Percentiles rank a stretch among this genome's conserved stretches.
Conservation (phyloP, 2,888 invertebrate species). For the Flabesymbios commensalis region DNA sequence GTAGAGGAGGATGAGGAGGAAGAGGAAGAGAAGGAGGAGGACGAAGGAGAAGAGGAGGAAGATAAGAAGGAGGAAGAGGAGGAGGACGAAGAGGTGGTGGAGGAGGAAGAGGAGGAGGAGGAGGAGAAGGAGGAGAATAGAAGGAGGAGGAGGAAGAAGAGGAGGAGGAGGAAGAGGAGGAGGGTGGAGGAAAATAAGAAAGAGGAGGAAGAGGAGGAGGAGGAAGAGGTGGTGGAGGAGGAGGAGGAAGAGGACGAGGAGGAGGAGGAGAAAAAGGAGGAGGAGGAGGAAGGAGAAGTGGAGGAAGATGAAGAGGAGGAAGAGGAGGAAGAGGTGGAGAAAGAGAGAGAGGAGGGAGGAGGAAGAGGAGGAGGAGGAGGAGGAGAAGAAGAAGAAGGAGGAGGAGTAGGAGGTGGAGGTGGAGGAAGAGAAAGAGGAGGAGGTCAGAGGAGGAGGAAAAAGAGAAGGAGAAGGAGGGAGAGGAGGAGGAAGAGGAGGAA, state of each 20-base stretch:
- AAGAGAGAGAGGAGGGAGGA: not conserved
- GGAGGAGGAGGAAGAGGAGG: not conserved
- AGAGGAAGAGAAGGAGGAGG: no score
- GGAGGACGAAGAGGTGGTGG: not conserved
- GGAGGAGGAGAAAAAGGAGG: not conserved
- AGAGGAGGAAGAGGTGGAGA: not conserved
- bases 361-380: no score
- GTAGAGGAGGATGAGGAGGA: not conserved
- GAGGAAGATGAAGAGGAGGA: not conserved
- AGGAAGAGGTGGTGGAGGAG: not conserved
- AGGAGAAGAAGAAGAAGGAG: not conserved
- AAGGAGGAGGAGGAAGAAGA: not conserved
- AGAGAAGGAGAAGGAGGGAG: not conserved
- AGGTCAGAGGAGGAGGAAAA: not conserved
- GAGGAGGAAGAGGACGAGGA: not conserved
- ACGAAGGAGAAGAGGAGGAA: not conserved
- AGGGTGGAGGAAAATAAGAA: not conserved
- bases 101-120: no score
- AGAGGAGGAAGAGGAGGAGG: not conserved
- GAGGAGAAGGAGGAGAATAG: no score
- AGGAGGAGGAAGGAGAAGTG: not conserved
- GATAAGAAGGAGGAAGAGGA: not conserved
- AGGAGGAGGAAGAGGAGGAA: not conserved
- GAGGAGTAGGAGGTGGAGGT: not conserved
- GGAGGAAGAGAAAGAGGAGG: not conserved